Evolutionary conservation across 2,113 vertebrate species (phyloP).

Genomic region (Leuciscus idus): DNA sequence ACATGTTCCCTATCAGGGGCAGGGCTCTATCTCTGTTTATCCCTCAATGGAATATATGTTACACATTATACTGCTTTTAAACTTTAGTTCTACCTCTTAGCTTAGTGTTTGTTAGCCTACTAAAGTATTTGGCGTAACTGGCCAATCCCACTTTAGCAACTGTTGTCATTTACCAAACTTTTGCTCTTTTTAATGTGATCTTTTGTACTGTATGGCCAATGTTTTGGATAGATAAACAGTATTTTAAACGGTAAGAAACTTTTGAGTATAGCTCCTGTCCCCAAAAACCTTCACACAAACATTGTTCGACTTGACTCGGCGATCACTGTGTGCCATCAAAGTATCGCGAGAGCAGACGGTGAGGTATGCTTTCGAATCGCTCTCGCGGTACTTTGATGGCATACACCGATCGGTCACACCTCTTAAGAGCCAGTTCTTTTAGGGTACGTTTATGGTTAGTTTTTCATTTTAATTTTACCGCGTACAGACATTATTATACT

Average conservation of each 20-base stretch:
- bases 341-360: no score
- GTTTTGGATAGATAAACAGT: neutral
- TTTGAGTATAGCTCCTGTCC: no score
- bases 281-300: no score
- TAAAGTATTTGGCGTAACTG: neutral
- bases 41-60: neutral
- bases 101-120: no score
- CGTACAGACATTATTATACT: no score
- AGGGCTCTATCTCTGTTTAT: neutral
- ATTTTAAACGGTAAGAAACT: neutral
- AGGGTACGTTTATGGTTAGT: no score
- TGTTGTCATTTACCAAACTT: neutral
- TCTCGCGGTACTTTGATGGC: no score
- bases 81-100: neutral
- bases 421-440: neutral
- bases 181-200: neutral
- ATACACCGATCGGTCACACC: no score
- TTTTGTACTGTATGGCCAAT: neutral
- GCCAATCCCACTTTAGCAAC: neutral
- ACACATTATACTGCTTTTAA: neutral
- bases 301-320: no score
- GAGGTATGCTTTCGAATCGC: no score
- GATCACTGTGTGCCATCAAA: no score
- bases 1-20: conserved; percentile 7
- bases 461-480: no score